These are phyloP conservation scores for Rattus rattus DNA, from an alignment of 2,113 vertebrate species.

Conservation along the genomic window DNA sequence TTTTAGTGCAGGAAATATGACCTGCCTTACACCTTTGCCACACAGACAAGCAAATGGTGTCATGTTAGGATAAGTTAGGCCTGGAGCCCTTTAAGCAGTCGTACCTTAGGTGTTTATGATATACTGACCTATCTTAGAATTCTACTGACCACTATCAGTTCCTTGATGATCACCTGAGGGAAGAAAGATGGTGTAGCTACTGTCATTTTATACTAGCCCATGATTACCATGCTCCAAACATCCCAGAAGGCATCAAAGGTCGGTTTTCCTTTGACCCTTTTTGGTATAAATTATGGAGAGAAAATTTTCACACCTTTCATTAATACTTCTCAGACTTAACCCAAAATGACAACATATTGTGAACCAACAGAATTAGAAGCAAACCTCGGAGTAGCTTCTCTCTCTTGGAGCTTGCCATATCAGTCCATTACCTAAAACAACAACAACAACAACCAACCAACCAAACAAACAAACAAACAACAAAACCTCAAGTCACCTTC, in stretches of 20 bases:
- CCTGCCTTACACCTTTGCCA: background rate
- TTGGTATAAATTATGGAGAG: conserved; percentile 42
- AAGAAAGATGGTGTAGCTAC: background rate
- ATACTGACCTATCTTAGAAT: conserved; percentile 21
- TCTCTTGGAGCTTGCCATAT: conserved; percentile 36
- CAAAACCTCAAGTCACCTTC: conserved; percentile 40
- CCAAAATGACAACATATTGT: conserved; percentile 62
- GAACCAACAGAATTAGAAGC: conserved; percentile 68
- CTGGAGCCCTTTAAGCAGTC: background rate
- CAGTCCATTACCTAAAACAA: conserved; percentile 59
- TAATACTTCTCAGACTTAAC: conserved; percentile 61
- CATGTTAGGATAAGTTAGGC: conserved; percentile 48
- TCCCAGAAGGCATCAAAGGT: background rate
- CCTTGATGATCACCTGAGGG: background rate
- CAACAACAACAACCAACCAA: too few relatives aligned
- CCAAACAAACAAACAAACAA: too few relatives aligned
- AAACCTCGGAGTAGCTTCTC: conserved; percentile 62
- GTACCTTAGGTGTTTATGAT: conserved; percentile 9
- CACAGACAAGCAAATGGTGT: background rate
- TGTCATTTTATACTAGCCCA: conserved; percentile 38
- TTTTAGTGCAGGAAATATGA: background rate
- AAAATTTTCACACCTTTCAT: conserved; percentile 64
- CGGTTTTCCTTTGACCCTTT: conserved; percentile 57
- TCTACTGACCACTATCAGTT: conserved; percentile 11
- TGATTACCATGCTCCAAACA: conserved; percentile 9